A percentile compares a stretch with the other conserved stretches of the same genome.
Conservation (phyloP, 2,888 invertebrate genomes). For the Himalopsyche tibetana region DNA sequence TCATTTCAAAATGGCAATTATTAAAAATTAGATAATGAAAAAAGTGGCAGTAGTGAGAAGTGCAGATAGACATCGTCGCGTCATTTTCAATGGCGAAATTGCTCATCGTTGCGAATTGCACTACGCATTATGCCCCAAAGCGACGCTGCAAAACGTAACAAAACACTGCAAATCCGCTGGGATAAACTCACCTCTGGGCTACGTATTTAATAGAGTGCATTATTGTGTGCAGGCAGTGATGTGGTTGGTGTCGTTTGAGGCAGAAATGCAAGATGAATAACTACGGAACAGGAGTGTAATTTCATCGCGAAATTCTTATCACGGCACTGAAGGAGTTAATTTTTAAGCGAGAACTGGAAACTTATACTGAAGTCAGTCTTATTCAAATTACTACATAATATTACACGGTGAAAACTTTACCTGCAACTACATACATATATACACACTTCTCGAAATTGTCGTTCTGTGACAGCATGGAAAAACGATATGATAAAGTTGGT, state of each 20-base stretch:
- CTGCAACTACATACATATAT: too few species aligned
- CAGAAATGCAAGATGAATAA: background rate
- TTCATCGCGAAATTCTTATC: constrained; percentile 11
- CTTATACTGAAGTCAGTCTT: background rate
- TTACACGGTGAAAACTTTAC: background rate
- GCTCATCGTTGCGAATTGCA: constrained; percentile 64
- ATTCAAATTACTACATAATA: background rate
- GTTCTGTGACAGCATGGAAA: too few species aligned
- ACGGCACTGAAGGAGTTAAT: constrained; percentile 17
- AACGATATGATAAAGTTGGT: too few species aligned
- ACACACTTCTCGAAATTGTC: too few species aligned
- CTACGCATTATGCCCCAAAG: constrained; percentile 56
- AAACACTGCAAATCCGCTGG: background rate
- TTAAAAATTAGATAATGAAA: constrained; percentile 65
- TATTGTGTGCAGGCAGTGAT: constrained; percentile 9
- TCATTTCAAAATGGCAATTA: constrained; percentile 64
- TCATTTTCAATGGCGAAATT: constrained; percentile 59
- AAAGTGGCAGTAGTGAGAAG: constrained; percentile 57
- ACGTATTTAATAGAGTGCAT: constrained; percentile 34
- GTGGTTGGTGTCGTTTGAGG: constrained; percentile 12
- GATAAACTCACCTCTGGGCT: constrained; percentile 26
- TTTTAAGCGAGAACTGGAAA: constrained; percentile 12
- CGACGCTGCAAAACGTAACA: constrained; percentile 7
- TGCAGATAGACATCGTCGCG: constrained; percentile 53
- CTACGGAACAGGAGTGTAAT: constrained; percentile 22